phyloP scores from a whole-genome alignment of 2,797 vertebrate species.

The Lutjanus campechanus region DNA sequence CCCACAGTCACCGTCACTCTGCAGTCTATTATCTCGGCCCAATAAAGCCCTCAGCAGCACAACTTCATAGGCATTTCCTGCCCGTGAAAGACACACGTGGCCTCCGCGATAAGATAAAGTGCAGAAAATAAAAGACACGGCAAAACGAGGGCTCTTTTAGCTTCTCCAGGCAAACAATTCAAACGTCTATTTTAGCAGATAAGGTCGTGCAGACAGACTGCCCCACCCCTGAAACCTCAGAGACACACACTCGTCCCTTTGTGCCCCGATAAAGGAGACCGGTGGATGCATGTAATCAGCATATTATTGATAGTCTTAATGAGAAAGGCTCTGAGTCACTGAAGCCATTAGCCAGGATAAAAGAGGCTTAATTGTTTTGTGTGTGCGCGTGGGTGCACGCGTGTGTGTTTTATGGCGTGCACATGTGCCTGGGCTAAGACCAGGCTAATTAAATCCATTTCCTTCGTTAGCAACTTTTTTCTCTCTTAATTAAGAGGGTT shows the following conservation, averaged over 20 bases:
- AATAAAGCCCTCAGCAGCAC: constrained; percentile 57
- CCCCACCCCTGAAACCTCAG: constrained; percentile 55
- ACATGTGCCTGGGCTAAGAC: constrained; percentile 71
- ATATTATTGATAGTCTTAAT: constrained; percentile 88
- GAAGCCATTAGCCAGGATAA: constrained; percentile 85
- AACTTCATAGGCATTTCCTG: constrained; percentile 57
- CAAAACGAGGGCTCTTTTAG: constrained; percentile 34
- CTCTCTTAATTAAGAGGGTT: constrained; percentile 85
- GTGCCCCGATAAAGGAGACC: constrained; percentile 74
- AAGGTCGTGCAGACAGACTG: constrained; percentile 47
- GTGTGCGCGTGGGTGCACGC: constrained; percentile 57
- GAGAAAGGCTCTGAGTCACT: constrained; percentile 83
- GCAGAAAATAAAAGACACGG: constrained; percentile 41
- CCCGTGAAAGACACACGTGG: constrained; percentile 39
- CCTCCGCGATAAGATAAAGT: constrained; percentile 56
- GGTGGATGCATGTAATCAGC: constrained; percentile 82
- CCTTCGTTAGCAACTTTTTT: constrained; percentile 82
- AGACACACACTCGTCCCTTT: constrained; percentile 71
- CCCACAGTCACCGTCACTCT: constrained; percentile 15
- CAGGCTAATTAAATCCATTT: constrained; percentile 87
- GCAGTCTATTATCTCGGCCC: constrained; percentile 49
- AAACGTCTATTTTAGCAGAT: constrained; percentile 68
- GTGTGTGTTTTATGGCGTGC: constrained; percentile 62
- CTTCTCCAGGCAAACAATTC: constrained; percentile 57
- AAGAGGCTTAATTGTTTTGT: constrained; percentile 86